Base-by-base conservation (phyloP, 2,113 vertebrate species). In the Erinaceus europaeus region DNA sequence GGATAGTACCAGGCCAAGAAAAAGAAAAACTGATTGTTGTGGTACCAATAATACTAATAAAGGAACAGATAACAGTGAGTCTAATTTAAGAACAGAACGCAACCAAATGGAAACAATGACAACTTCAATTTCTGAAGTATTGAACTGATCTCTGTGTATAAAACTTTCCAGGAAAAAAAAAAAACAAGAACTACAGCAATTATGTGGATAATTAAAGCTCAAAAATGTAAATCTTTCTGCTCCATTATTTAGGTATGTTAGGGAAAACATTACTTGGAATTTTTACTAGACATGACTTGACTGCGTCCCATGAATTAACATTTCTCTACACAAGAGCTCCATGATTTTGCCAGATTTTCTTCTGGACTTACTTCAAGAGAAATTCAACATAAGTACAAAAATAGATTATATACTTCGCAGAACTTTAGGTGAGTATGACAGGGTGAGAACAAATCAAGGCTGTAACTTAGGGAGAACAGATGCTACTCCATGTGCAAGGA, bases 211-310 rank as follows among this genome's bases (percentile, higher is more conserved):
- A 93, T 69, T 88, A 90, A 92, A 94, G 9, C 42, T 77, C 44
- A 92, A 84, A 93, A 92, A 89, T 78, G 53, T 93, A 94, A 94
- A 89, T n/a, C 1, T 85, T 76, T 62, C 89, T 91, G 61, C n/a
- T 61, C 50, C 61, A 86, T 64, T 91, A 68, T 89, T 89, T 84
- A 89, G 48, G n/a, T 57, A 74, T 69, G 92, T 91, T 10, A 55
- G 59, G 48, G 5, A 61, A 91, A 85, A 74, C 7, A 65, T 53
- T 59, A 84, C 38, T 77, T 67, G 42, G 23, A 86, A 55, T 77
- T 86, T 89, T 82, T 29, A 77, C 9, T 61, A 69, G 84, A 67
- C 53, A 34, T 89, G 65, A 74, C 72, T 80, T 20, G 18, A 20
- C 20, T 59, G 2, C 40, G 18, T 59, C 84, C 77, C 46, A 44